A percentile compares a stretch with the other conserved stretches of the same genome.
Evolutionary conservation across 2,797 vertebrate species (phyloP).

Genomic region (Acanthopagrus latus): DNA sequence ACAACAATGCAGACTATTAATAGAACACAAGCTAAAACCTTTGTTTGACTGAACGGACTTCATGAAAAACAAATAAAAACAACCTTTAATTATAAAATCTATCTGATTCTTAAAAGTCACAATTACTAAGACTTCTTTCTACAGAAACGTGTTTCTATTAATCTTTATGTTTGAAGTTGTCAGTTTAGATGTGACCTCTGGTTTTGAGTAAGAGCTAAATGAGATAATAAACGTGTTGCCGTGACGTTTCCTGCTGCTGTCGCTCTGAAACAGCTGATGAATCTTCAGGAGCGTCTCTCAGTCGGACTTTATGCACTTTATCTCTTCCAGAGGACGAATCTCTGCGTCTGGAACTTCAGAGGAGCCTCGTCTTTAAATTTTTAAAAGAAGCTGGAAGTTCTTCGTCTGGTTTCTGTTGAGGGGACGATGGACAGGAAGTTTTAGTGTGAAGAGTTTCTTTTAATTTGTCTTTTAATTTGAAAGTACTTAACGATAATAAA

Average conservation of each 20-base stretch:
- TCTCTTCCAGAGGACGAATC: conserved; percentile 6
- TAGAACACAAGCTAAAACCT: too few species aligned
- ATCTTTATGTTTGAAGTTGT: too few species aligned
- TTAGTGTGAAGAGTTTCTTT: conserved; percentile 23
- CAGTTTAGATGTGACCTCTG: too few species aligned
- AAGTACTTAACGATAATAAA: conserved; percentile 4
- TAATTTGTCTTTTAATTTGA: conserved; percentile 5
- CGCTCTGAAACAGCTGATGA: background rate
- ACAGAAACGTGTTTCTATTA: too few species aligned
- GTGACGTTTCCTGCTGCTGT: background rate
- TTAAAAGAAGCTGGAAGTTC: background rate
- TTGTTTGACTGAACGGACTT: too few species aligned
- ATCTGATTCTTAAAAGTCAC: too few species aligned
- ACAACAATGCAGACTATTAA: too few species aligned
- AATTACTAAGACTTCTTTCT: too few species aligned
- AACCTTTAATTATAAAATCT: too few species aligned
- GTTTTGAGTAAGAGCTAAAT: too few species aligned
- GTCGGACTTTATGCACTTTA: conserved; percentile 55
- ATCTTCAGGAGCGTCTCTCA: conserved; percentile 4
- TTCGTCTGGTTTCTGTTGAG: background rate
- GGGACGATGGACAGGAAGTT: background rate
- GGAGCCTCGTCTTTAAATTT: background rate
- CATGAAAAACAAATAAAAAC: too few species aligned
- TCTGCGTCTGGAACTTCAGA: background rate
- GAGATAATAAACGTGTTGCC: too few species aligned